A percentile compares a stretch with the other conserved stretches of the same genome.
Evolutionary conservation across 2,888 invertebrate genomes (phyloP).

Genomic region (Lasioglossum villosulum): DNA sequence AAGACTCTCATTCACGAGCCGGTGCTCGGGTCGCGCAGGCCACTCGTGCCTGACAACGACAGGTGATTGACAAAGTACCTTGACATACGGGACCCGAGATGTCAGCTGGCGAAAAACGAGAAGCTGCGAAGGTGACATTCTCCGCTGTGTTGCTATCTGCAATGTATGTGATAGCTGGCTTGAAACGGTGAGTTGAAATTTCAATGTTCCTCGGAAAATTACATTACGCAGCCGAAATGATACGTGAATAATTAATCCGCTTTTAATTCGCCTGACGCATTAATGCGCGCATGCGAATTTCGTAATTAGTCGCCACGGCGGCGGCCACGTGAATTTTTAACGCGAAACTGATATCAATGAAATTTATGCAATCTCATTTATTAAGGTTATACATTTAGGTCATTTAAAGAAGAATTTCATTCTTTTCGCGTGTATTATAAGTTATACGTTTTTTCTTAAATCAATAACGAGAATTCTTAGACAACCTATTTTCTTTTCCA

Average conservation of each 20-base stretch:
- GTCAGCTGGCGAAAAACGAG: slow-evolving; percentile 27
- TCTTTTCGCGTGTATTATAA: too few relatives aligned
- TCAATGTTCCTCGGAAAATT: background rate
- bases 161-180: background rate
- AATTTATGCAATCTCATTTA: background rate
- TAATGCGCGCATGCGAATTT: background rate
- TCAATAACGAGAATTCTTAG: background rate
- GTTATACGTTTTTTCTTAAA: too few relatives aligned
- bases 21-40: background rate
- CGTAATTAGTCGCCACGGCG: background rate
- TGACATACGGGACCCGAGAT: slow-evolving; percentile 3
- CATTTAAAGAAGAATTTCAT: background rate
- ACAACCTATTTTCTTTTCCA: background rate
- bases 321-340: background rate
- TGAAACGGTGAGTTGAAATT: background rate
- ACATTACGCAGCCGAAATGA: background rate
- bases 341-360: background rate
- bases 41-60: slow-evolving; percentile 31
- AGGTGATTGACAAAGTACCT: slow-evolving; percentile 54
- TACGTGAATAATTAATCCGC: slow-evolving; percentile 3
- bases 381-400: background rate
- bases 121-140: slow-evolving; percentile 26
- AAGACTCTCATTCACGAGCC: slow-evolving; percentile 34
- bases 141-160: background rate
- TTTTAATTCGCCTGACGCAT: background rate